Evolutionary conservation across 92 coral and sea anemone genomes (phyloP), one percentile per base, ranked within the genome.

Genomic region (Desmophyllum pertusum): DNA sequence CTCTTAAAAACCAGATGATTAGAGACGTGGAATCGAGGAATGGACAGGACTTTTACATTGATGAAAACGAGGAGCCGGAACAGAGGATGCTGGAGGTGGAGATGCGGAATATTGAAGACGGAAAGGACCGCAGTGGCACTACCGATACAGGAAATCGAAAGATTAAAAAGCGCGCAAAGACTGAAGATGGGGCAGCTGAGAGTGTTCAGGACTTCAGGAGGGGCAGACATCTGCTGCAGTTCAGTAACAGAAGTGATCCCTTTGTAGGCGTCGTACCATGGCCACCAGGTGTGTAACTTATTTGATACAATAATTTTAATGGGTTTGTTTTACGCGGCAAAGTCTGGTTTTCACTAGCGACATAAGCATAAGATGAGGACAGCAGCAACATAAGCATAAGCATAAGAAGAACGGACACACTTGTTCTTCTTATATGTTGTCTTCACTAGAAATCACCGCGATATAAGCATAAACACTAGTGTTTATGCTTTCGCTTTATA

Each of bases 1-100:
- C 53, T 17, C 77, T 25, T 23, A 41, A 75, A 51, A 9, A 50
- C n/a, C 79, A 19, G 79, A 50, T 18, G 40, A 73, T 21, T 10
- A 73, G 62, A 36, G 21, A 31, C 0, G 61, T 27, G 17, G 65
- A 48, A 31, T 23, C 79, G 10, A 33, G 27, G 31, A 18, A 9
- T 35, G 19, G 29, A 41, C 13, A 67, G 13, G 90, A 86, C 57
- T 78, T 91, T 36, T 77, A 65, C 76, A 73, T 91, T 43, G 84
- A 73, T 43, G 84, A 91, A 66, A 84, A 25, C 21, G 68, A 71
- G n/a, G 25, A 72, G 10, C 76, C 75, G 41, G 33, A 33, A 30
- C 39, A 72, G 76, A 51, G 52, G 40, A 59, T 48, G 29, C 6
- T 64, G 68, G 27, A 36, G 4, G 88, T 88, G 41, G 84, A 88